Conservation (phyloP, 2,797 vertebrate species). For the Zalophus californianus region DNA sequence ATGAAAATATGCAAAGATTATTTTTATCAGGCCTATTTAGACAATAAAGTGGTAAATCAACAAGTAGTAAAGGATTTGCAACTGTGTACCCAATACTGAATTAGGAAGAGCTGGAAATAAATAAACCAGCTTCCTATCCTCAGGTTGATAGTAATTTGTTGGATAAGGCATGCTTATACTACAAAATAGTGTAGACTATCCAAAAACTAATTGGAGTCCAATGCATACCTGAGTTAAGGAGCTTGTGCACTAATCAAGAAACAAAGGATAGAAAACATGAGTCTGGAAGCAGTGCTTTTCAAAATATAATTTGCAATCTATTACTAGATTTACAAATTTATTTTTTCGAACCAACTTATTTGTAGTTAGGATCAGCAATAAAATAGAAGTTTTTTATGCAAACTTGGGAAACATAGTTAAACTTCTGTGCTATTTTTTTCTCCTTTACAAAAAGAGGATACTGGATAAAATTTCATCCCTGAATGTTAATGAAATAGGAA, state of each 20-base stretch:
- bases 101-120: not conserved
- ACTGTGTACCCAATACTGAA: not conserved
- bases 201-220: not conserved
- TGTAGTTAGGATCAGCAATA: not conserved
- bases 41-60: not conserved
- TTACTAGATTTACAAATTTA: not conserved
- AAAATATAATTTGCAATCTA: not conserved
- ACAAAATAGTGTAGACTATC: not conserved
- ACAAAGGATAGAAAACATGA: not conserved
- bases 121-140: not conserved
- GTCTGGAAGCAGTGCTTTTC: not conserved
- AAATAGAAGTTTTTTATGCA: not conserved
- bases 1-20: not conserved
- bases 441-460: not conserved
- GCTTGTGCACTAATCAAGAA: not conserved
- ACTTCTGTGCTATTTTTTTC: not conserved
- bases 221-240: not conserved
- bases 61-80: not conserved
- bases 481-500: not conserved
- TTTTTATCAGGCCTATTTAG: not conserved
- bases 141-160: not conserved
- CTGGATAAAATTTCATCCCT: not conserved
- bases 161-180: not conserved
- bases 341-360: not conserved
- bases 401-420: not conserved